Evolutionary conservation across 2,113 vertebrate genomes (phyloP).

Genomic region (Prunella himalayana): DNA sequence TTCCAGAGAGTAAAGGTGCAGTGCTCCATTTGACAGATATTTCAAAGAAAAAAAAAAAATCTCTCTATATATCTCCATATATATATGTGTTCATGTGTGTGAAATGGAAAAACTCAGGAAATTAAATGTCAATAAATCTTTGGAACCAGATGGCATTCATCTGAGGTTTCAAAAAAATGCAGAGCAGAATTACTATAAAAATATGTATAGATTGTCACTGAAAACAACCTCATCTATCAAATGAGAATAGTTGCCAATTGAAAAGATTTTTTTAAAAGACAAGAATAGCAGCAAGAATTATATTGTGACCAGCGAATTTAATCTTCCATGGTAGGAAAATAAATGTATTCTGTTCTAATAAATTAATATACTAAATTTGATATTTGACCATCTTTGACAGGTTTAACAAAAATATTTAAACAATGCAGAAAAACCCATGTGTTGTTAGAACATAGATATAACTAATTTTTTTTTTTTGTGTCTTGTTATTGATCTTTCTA

Average conservation of each 20-base stretch:
- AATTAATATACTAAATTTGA: background rate
- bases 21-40: background rate
- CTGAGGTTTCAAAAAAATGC: background rate
- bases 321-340: background rate
- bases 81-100: background rate
- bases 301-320: background rate
- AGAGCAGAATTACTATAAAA: constrained; percentile 6
- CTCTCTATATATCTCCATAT: background rate
- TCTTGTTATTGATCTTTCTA: background rate
- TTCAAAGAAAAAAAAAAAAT: background rate
- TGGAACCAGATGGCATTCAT: constrained; percentile 21
- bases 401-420: background rate
- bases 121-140: constrained; percentile 48
- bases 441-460: background rate
- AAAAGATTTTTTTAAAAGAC: background rate
- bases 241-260: background rate
- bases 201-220: background rate
- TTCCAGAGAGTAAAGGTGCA: background rate
- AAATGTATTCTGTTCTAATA: background rate
- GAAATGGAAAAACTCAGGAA: constrained; percentile 20
- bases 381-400: background rate
- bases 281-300: background rate
- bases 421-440: background rate
- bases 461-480: background rate
- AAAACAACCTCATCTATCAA: constrained; percentile 10